Evolutionary conservation across 2,797 vertebrate genomes (phyloP).

Genomic region (Etheostoma nigrum): DNA sequence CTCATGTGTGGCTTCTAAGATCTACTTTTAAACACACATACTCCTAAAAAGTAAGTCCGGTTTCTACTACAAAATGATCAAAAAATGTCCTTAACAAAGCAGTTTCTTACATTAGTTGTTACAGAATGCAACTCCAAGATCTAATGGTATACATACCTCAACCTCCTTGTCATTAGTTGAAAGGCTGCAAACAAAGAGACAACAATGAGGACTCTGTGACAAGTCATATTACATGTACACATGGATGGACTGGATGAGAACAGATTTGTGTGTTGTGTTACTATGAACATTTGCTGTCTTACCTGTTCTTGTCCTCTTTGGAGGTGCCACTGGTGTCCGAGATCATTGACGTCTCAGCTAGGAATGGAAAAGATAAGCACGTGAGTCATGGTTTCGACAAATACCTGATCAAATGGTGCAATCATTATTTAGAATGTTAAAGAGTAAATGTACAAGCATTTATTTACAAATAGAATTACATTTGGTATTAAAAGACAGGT

Average conservation of each 20-base stretch:
- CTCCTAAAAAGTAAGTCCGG: neutral
- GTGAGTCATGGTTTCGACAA: neutral
- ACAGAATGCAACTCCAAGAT: neutral
- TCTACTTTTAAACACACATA: neutral
- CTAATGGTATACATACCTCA: conserved; percentile 85
- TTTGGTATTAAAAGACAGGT: neutral
- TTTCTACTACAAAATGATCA: neutral
- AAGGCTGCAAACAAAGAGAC: conserved; percentile 79
- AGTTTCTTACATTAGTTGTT: neutral
- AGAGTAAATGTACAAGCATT: neutral
- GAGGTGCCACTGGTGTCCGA: conserved; percentile 60
- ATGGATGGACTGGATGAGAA: neutral
- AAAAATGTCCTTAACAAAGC: neutral
- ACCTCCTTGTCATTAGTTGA: conserved; percentile 92
- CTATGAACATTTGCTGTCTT: neutral
- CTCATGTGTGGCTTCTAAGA: neutral
- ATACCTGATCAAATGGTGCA: neutral
- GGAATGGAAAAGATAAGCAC: conserved; percentile 11
- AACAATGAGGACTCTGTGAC: conserved; percentile 10
- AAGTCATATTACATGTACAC: neutral
- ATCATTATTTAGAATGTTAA: neutral
- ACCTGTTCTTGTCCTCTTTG: conserved; percentile 78
- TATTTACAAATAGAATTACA: neutral
- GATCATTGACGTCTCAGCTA: conserved; percentile 67
- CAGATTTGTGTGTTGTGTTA: neutral